Conservation (phyloP, 2,888 invertebrate species). For the Agrotis puta region DNA sequence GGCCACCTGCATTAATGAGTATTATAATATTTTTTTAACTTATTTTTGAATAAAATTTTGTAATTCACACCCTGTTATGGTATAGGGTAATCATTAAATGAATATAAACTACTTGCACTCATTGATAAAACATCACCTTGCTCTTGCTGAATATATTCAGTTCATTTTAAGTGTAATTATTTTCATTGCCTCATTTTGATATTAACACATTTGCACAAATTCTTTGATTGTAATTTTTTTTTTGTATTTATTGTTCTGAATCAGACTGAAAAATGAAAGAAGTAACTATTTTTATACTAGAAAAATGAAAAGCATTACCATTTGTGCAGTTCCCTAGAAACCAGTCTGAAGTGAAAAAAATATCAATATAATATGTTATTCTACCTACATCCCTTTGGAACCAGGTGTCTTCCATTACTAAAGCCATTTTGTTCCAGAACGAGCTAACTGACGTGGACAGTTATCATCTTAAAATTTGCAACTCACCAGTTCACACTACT, state of each 20-base stretch:
- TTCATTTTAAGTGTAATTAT: neutral
- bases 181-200: slow-evolving; percentile 1
- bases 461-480: neutral
- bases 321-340: neutral
- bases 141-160: slow-evolving; percentile 1
- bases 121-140: neutral
- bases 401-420: neutral
- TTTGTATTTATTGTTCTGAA: neutral
- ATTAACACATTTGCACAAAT: neutral
- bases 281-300: slow-evolving; percentile 22
- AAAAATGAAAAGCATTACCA: slow-evolving; percentile 23
- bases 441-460: neutral
- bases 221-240: neutral
- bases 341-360: neutral
- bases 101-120: too few species aligned
- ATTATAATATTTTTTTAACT: neutral
- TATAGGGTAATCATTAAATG: neutral
- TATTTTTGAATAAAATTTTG: neutral
- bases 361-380: too few species aligned
- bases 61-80: neutral
- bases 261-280: neutral
- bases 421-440: slow-evolving; percentile 3
- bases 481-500: neutral
- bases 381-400: neutral
- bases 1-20: neutral